Evolutionary conservation across 2,797 vertebrate species (phyloP), one percentile per base, ranked within the genome.

Genomic region (Lepus townsendii): DNA sequence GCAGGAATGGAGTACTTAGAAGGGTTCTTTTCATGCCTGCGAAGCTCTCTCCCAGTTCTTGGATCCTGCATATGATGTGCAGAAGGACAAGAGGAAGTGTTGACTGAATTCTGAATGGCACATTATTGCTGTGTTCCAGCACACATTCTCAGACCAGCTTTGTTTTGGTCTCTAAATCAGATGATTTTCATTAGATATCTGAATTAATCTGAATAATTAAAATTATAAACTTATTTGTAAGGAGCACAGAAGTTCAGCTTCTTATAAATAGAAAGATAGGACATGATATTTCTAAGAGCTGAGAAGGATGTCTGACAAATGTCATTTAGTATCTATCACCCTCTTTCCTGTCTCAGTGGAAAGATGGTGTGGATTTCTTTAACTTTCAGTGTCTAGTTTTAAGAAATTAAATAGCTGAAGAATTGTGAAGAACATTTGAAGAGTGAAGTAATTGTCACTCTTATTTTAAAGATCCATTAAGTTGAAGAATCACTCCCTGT

Each of bases 11-110:
- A 89, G 54, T 54, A 75, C 75, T 93, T 94, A 72, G 52, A 92
- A 93, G 80, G 83, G 84, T 66, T 93, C 83, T 96, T 93, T 96
- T 82, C 88, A 82, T 90, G 90, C 90, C 91, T 87, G 76, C 26
- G 94, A 82, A 90, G 32, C 27, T 35, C 14, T 65, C 76, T 73
- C 71, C 7, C 32, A 30, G 22, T 83, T 91, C 82, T 91, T 82
- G 35, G 82, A 79, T 75, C 52, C 17, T 50, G 32, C 66, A 66
- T 8, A 78, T 60, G 27, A 93, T n/a, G 14, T 26, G 85, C 79
- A 83, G 89, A 71, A 87, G 62, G 91, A 73, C 80, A 75, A 2
- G 38, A 72, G 75, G 82, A 90, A 17, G 7, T 47, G 80, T 62
- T 30, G 47, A 85, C 60, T 93, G 73, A 52, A 71, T 93, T 95